These are phyloP conservation scores for Aphelenchoides avenae DNA, from an alignment of 1,140 invertebrate genomes.

Conservation along the genomic window DNA sequence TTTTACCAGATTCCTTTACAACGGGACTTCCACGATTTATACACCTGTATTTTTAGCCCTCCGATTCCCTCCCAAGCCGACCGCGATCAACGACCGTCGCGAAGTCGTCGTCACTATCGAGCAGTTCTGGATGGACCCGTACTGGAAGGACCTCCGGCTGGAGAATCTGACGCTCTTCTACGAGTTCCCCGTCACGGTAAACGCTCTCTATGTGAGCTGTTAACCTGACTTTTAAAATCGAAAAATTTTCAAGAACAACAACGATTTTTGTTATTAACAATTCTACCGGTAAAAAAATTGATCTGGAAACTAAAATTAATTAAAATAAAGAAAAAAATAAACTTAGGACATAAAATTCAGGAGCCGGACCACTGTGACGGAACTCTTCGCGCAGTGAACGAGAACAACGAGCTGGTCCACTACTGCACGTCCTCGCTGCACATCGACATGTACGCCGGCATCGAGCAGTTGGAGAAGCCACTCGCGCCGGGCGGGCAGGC, in stretches of 20 bases:
- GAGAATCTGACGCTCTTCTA: constrained; percentile 30
- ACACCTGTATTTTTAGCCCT: constrained; percentile 11
- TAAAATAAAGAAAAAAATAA: constrained; percentile 2
- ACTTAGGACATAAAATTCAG: constrained; percentile 1
- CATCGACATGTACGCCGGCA: no score
- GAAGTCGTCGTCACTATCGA: constrained; percentile 36
- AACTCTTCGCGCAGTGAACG: constrained; percentile 14
- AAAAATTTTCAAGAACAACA: no score
- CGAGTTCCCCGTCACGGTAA: constrained; percentile 27
- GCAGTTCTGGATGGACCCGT: constrained; percentile 29
- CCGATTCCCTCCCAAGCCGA: constrained; percentile 21
- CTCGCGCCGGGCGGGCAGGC: no score
- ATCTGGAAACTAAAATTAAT: no score
- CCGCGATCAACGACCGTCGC: constrained; percentile 17
- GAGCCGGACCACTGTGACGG: constrained; percentile 13
- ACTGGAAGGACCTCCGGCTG: constrained; percentile 26
- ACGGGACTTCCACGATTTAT: no score
- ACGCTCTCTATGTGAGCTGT: no score
- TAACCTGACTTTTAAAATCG: no score
- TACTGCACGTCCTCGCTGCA: constrained; percentile 22
- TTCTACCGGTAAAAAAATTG: no score
- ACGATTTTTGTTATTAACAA: no score
- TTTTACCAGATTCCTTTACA: no score
- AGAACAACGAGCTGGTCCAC: constrained; percentile 1
- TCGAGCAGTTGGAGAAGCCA: no score